Conservation (phyloP, 2,888 invertebrate genomes). For the Eupeodes luniger region DNA sequence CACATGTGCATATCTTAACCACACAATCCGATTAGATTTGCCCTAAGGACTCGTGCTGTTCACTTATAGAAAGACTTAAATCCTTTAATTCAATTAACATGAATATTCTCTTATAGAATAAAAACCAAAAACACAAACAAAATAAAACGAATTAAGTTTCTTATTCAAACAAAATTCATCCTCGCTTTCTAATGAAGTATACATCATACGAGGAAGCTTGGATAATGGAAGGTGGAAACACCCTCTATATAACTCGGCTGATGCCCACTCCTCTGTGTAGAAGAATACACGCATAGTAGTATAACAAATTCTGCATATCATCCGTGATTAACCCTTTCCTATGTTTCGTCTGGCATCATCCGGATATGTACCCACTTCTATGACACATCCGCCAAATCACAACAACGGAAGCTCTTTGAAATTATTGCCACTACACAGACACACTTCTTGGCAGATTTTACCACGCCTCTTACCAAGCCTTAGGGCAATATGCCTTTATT, state of each 20-base stretch:
- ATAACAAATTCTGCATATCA: background rate
- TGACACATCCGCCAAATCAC: slow-evolving; percentile 46
- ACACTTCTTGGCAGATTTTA: background rate
- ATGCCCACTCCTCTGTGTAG: background rate
- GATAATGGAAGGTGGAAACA: background rate
- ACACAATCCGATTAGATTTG: background rate
- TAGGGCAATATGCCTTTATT: slow-evolving; percentile 1
- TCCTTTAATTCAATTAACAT: slow-evolving; percentile 62
- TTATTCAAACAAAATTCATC: slow-evolving; percentile 52
- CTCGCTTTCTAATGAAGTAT: background rate
- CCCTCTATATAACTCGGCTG: background rate
- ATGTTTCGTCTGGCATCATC: slow-evolving; percentile 10
- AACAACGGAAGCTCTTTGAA: slow-evolving; percentile 25
- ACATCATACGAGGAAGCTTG: no score
- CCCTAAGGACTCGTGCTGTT: background rate
- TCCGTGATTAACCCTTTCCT: slow-evolving; percentile 57
- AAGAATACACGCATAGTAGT: background rate
- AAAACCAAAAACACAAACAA: background rate
- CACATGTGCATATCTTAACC: background rate
- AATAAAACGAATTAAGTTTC: slow-evolving; percentile 59
- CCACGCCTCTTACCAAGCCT: background rate
- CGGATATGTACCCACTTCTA: slow-evolving; percentile 52
- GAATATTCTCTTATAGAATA: slow-evolving; percentile 38
- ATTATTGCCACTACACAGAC: slow-evolving; percentile 6
- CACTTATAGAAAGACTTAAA: slow-evolving; percentile 15